Evolutionary conservation across 2,888 invertebrate species (phyloP).

Genomic region (Heteromyza rotundicornis): DNA sequence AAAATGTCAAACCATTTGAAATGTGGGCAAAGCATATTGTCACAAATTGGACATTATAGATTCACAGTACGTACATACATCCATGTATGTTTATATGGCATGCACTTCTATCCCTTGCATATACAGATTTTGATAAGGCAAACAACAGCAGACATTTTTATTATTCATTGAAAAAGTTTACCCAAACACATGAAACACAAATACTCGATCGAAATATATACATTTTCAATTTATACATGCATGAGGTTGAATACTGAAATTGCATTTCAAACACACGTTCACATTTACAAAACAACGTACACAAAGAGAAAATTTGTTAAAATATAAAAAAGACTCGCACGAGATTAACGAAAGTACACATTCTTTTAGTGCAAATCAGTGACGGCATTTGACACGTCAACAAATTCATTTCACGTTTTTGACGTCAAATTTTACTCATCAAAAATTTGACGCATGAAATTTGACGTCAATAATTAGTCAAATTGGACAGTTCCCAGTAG

Average conservation of each 20-base stretch:
- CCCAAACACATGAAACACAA: not conserved
- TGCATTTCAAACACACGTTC: not conserved
- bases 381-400: no score
- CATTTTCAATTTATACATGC: not conserved
- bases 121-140: constrained; percentile 4
- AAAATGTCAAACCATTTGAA: constrained; percentile 19
- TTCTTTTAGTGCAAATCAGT: no score
- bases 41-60: constrained; percentile 1
- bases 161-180: not conserved
- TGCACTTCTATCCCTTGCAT: not conserved
- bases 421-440: no score
- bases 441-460: no score
- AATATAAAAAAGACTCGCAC: no score
- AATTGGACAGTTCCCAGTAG: no score
- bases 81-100: not conserved
- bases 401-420: no score
- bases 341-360: no score
- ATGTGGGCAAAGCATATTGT: constrained; percentile 14
- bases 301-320: no score
- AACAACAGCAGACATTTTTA: constrained; percentile 7
- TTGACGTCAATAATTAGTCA: no score
- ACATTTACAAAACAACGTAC: no score
- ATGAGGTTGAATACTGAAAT: not conserved
- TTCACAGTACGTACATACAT: not conserved
- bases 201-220: not conserved